Evolutionary conservation across 2,888 invertebrate genomes (phyloP).

Genomic region (Carabus problematicus): DNA sequence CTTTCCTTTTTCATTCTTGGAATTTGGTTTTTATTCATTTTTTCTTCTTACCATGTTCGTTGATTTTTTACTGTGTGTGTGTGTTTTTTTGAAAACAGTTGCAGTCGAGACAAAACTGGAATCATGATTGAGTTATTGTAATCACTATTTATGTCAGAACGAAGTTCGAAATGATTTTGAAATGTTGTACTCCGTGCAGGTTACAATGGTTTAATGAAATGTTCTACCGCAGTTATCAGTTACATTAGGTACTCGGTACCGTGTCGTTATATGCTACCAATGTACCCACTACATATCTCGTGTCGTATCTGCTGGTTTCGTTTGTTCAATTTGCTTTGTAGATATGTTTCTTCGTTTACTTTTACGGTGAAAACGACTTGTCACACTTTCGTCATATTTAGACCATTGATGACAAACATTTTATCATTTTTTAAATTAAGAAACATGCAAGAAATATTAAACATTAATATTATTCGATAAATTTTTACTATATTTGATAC

Average conservation of each 20-base stretch:
- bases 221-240: conserved; percentile 3
- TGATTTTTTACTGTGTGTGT: conserved; percentile 3
- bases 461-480: too few relatives aligned
- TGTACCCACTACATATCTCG: not conserved
- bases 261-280: not conserved
- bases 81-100: conserved; percentile 21
- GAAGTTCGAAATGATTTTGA: conserved; percentile 36
- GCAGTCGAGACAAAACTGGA: conserved; percentile 55
- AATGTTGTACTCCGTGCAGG: conserved; percentile 21
- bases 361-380: conserved; percentile 30
- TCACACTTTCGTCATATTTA: conserved; percentile 25
- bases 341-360: conserved; percentile 14
- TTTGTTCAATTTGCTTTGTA: not conserved
- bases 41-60: conserved; percentile 43
- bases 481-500: too few relatives aligned
- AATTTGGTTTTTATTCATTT: conserved; percentile 57
- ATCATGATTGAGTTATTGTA: conserved; percentile 61
- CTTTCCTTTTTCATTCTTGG: conserved; percentile 55
- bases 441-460: not conserved
- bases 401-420: not conserved
- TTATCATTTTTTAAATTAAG: not conserved
- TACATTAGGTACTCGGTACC: conserved; percentile 15
- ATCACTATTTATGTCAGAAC: conserved; percentile 38
- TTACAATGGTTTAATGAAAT: conserved; percentile 21
- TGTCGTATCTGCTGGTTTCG: conserved; percentile 7